phyloP scores from a whole-genome alignment of 1,140 invertebrate species.

The Archegozetes longisetosus region DNA sequence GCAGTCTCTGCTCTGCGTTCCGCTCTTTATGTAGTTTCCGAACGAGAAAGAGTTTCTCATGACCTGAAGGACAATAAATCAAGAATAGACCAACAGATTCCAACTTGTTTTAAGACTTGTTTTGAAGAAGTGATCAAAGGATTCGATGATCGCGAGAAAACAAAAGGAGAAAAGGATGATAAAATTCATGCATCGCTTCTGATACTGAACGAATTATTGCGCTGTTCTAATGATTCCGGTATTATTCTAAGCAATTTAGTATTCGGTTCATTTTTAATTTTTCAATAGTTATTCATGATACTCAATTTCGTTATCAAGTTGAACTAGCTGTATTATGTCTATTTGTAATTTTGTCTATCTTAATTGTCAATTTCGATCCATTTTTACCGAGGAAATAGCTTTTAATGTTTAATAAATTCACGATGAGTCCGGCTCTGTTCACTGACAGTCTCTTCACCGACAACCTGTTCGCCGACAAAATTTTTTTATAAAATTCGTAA shows the following conservation, averaged over 20 bases:
- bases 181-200: constrained; percentile 79
- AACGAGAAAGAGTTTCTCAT: constrained; percentile 67
- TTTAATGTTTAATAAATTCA: too few species aligned
- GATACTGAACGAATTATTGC: constrained; percentile 81
- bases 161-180: constrained; percentile 64
- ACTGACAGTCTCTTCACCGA: too few species aligned
- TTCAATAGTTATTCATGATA: too few species aligned
- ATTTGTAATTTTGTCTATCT: constrained; percentile 27
- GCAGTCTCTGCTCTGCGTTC: constrained; percentile 82
- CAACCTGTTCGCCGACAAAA: too few species aligned
- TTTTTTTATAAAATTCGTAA: too few species aligned
- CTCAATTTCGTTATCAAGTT: background rate
- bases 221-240: constrained; percentile 59
- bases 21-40: constrained; percentile 79
- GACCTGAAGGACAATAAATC: constrained; percentile 1
- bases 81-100: constrained; percentile 11
- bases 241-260: too few species aligned
- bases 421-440: too few species aligned
- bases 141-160: constrained; percentile 54
- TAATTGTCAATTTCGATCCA: too few species aligned
- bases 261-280: too few species aligned
- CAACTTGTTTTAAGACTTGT: constrained; percentile 50
- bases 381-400: too few species aligned
- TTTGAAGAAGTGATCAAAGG: constrained; percentile 69
- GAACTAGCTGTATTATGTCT: background rate